Evolutionary conservation across 2,797 vertebrate genomes (phyloP).

Genomic region (Rhadinocentrus ornatus): DNA sequence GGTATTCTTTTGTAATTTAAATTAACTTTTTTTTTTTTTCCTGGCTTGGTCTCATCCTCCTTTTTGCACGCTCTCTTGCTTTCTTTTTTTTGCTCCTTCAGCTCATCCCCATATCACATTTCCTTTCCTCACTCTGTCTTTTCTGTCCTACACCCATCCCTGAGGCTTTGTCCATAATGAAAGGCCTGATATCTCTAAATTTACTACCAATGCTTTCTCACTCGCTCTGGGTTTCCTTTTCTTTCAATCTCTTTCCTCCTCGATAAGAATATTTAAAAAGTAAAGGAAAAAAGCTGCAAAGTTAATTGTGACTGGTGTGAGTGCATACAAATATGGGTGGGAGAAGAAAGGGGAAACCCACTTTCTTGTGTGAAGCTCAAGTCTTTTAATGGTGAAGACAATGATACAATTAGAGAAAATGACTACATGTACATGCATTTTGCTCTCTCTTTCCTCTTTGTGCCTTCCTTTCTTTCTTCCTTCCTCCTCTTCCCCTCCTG

Average conservation of each 20-base stretch:
- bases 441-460: constrained; percentile 35
- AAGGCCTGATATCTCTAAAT: constrained; percentile 76
- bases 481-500: constrained; percentile 28
- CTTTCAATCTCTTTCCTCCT: constrained; percentile 33
- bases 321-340: constrained; percentile 10
- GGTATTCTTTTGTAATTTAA: constrained; percentile 90
- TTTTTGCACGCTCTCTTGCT: constrained; percentile 61
- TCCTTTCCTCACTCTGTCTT: constrained; percentile 53
- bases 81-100: constrained; percentile 66
- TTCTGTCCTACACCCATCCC: constrained; percentile 58
- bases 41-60: constrained; percentile 62
- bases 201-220: constrained; percentile 61
- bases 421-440: constrained; percentile 51
- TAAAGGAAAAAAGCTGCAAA: constrained; percentile 37
- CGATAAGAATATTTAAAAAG: constrained; percentile 57
- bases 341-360: constrained; percentile 11
- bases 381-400: constrained; percentile 51
- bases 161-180: constrained; percentile 77
- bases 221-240: constrained; percentile 45
- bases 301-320: constrained; percentile 66
- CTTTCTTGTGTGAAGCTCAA: constrained; percentile 40
- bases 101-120: constrained; percentile 75
- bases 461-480: constrained; percentile 21
- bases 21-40: constrained; percentile 78
- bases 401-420: constrained; percentile 62